phyloP scores from a whole-genome alignment of 2,113 vertebrate genomes.

The Corapipo altera region DNA sequence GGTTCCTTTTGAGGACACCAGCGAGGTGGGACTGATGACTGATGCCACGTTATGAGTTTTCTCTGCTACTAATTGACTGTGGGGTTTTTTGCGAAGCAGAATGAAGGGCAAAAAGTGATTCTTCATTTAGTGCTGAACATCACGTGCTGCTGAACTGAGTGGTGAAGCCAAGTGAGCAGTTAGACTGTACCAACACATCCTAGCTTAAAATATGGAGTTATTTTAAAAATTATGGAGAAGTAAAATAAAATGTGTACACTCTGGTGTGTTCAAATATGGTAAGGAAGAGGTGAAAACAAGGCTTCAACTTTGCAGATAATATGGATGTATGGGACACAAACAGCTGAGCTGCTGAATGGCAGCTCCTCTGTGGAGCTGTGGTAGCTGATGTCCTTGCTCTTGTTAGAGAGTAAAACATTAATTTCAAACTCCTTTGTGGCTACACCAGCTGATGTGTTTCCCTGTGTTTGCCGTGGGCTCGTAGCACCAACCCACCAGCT shows the following conservation, averaged over 20 bases:
- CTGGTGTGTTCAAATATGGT: background rate
- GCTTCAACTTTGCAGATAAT: background rate
- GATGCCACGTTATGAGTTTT: background rate
- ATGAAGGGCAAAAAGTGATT: background rate
- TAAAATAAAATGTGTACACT: background rate
- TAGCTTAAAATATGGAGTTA: background rate
- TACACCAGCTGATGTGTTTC: background rate
- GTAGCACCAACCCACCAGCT: fast-evolving
- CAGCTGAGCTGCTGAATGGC: background rate
- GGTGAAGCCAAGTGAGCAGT: background rate
- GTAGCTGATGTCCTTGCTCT: background rate
- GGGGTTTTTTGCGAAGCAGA: background rate
- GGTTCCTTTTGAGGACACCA: background rate
- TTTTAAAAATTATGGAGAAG: background rate
- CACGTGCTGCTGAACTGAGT: background rate
- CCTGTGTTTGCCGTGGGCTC: background rate
- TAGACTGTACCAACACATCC: background rate
- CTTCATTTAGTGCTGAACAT: background rate
- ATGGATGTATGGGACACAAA: background rate
- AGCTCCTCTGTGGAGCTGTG: background rate
- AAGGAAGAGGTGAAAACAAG: background rate
- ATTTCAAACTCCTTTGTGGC: background rate
- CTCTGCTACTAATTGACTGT: background rate
- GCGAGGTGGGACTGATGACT: background rate
- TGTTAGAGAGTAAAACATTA: background rate